Evolutionary conservation across 2,888 invertebrate species (phyloP), one percentile per base, ranked within the genome.

Genomic region (Actias luna): DNA sequence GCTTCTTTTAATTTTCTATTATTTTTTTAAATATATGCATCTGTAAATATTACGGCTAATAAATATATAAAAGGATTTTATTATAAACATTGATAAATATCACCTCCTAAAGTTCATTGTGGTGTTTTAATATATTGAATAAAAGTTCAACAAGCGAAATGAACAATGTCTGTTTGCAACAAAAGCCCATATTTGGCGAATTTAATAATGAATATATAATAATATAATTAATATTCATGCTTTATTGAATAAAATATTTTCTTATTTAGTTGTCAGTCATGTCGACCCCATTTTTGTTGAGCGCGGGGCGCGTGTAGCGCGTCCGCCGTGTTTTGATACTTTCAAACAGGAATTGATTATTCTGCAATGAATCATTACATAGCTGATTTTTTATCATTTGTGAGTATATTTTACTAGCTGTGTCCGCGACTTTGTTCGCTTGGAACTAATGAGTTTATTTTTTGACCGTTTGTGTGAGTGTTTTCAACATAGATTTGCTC

Each of bases 181-280:
- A 62, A 65, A 65, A 57, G 42, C 61, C 64, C 64, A 77, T 75
- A 74, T 73, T 67, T 65, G 66, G 66, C 72, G 72, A 75, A 78
- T 77, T 79, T 72, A 74, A 70, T 75, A 76, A 80, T 80, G 79
- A 82, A 83, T 82, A 79, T 79, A 80, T 84, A 50, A 46, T 46
- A 83, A 81, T 77, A 82, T 85, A 89, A 90, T 90, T 88, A 90
- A 88, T 89, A 90, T 89, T 87, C 88, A 88, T 84, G 78, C 75
- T 79, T 78, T 74, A 81, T 86, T 80, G 79, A 85, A 80, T 80
- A 80, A 80, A 83, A 77, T 69, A 70, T 71, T 79, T 81, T 84
- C 84, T 84, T 84, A 84, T 88, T 91, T 84, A 88, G 76, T 74
- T 84, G 90, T 90, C 91, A 88, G 82, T 91, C 91, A 91, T 52